Percentiles rank a stretch among this genome's conserved stretches.
These are phyloP conservation scores for Poeciliopsis retropinna DNA, from an alignment of 2,113 vertebrate genomes.

Conservation along the genomic window DNA sequence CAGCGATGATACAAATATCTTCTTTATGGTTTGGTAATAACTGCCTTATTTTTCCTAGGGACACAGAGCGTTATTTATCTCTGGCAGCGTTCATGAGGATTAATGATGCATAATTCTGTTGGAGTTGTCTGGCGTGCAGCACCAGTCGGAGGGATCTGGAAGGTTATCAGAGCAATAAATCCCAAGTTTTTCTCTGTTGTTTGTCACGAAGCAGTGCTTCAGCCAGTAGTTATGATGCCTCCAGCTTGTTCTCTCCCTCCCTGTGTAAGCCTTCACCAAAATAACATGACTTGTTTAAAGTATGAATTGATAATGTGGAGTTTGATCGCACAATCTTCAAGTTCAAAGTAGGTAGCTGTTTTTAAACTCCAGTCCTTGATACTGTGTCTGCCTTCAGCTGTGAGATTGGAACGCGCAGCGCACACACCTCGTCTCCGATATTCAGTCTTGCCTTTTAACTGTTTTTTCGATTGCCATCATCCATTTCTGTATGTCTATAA, in stretches of 20 bases:
- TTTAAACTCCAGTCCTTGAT: conserved; percentile 61
- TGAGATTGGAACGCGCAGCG: conserved; percentile 40
- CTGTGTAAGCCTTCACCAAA: conserved; percentile 56
- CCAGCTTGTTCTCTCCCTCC: conserved; percentile 29
- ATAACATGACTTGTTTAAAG: conserved; percentile 61
- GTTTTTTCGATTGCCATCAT: conserved; percentile 64
- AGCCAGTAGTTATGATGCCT: conserved; percentile 62
- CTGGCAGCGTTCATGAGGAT: conserved; percentile 70
- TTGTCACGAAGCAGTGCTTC: conserved; percentile 68
- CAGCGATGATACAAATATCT: conserved; percentile 67
- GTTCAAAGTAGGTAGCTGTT: conserved; percentile 68
- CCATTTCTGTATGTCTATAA: conserved; percentile 66
- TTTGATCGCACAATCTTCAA: conserved; percentile 57
- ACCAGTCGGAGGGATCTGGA: conserved; percentile 74
- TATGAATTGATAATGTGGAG: conserved; percentile 63
- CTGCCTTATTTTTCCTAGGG: conserved; percentile 75
- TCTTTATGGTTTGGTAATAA: conserved; percentile 78
- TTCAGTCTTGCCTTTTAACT: conserved; percentile 65
- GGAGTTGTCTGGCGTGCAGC: conserved; percentile 67
- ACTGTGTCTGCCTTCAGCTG: conserved; percentile 55
- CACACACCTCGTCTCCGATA: conserved; percentile 40
- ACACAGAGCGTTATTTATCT: conserved; percentile 73
- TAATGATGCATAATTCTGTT: conserved; percentile 78
- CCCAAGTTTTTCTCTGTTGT: conserved; percentile 65
- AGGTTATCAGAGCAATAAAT: conserved; percentile 82